phyloP scores from a whole-genome alignment of 2,113 vertebrate genomes.

The Drymodes brunneopygia region DNA sequence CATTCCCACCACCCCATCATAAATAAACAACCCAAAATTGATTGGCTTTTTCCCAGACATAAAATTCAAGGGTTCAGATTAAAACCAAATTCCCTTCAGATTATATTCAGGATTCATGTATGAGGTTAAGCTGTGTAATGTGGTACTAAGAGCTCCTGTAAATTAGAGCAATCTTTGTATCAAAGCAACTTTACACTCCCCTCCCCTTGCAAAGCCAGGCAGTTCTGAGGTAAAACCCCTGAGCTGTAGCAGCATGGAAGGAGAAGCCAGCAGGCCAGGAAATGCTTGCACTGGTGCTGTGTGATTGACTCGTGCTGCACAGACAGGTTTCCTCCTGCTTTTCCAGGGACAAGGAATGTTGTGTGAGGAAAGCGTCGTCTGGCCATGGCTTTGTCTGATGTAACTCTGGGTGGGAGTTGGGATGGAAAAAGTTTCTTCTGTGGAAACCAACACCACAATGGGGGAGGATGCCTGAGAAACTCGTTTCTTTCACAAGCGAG shows the following conservation, averaged over 20 bases:
- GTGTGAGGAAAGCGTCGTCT: neutral
- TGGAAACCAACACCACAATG: neutral
- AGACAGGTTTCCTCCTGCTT: slow-evolving; percentile 12
- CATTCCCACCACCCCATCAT: neutral
- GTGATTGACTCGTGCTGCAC: neutral
- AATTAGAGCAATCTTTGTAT: neutral
- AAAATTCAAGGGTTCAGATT: neutral
- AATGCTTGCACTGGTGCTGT: neutral
- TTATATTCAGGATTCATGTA: neutral
- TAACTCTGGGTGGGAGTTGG: neutral
- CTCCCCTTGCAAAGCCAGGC: neutral
- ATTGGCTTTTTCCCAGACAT: neutral
- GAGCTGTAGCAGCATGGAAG: neutral
- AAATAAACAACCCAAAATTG: neutral
- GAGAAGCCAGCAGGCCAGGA: neutral
- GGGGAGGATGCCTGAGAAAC: neutral
- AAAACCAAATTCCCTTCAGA: neutral
- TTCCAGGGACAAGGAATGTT: neutral
- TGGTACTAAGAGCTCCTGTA: neutral
- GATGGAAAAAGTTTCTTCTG: neutral
- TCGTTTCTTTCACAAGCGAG: neutral
- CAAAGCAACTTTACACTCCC: neutral
- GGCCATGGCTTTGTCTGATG: neutral
- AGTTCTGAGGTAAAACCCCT: neutral
- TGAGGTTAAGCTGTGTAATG: neutral